Percentiles rank a stretch among this genome's conserved stretches.
Conservation (phyloP, 2,797 vertebrate species). For the Microcaecilia unicolor region DNA sequence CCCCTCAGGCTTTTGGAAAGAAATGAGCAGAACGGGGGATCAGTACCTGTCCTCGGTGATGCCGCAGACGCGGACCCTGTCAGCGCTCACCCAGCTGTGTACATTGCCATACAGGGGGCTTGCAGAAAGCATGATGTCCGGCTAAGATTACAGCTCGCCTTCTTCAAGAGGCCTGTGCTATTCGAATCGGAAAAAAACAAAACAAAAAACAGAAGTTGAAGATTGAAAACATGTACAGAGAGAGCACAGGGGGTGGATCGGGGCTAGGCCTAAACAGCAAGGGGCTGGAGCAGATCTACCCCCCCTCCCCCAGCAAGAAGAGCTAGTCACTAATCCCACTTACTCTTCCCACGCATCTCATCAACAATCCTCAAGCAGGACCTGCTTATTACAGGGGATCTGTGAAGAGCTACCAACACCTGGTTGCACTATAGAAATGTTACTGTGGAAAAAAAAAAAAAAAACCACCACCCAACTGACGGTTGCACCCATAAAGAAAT, state of each 20-base stretch:
- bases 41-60: conserved; percentile 71
- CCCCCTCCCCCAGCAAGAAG: too few species aligned
- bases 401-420: too few species aligned
- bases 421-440: too few species aligned
- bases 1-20: background rate
- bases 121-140: conserved; percentile 71
- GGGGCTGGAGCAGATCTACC: too few species aligned
- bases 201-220: conserved; percentile 27
- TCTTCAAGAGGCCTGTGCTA: conserved; percentile 51
- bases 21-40: background rate
- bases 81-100: conserved; percentile 75
- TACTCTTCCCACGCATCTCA: too few species aligned
- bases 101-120: conserved; percentile 73
- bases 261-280: too few species aligned
- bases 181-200: conserved; percentile 16
- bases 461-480: too few species aligned
- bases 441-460: too few species aligned
- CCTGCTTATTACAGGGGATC: background rate
- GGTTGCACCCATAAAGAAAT: too few species aligned
- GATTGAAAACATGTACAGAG: too few species aligned
- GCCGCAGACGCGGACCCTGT: conserved; percentile 72
- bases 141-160: conserved; percentile 39
- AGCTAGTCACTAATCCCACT: too few species aligned
- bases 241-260: conserved; percentile 7
- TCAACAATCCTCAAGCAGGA: background rate